Evolutionary conservation across 1,140 invertebrate genomes (phyloP).

Genomic region (Notospermus geniculatus): DNA sequence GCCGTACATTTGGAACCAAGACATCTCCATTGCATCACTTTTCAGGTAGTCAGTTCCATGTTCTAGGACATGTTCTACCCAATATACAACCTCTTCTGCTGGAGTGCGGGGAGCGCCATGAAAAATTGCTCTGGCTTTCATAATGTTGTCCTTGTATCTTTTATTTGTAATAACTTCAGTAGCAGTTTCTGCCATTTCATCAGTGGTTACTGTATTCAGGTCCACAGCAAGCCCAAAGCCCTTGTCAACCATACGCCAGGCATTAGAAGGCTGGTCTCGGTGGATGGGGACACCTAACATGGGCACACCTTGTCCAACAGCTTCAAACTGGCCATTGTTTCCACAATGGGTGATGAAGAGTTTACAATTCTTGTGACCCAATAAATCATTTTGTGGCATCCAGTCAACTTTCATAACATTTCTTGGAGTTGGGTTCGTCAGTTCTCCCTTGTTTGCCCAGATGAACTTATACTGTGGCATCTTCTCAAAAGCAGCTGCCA

Average conservation of each 20-base stretch:
- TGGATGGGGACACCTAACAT: too few relatives aligned
- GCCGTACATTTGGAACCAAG: neutral
- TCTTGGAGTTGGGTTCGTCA: too few relatives aligned
- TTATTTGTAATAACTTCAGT: neutral
- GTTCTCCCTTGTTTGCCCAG: too few relatives aligned
- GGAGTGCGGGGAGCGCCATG: constrained; percentile 4
- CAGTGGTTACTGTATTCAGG: constrained; percentile 6
- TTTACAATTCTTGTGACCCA: constrained; percentile 29
- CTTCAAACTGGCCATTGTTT: constrained; percentile 32
- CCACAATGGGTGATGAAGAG: constrained; percentile 40
- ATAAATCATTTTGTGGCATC: too few relatives aligned
- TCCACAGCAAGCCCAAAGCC: constrained; percentile 22
- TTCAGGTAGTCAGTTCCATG: neutral
- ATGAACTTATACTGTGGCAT: neutral
- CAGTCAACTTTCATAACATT: too few relatives aligned
- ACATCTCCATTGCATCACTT: neutral
- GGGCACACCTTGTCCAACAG: constrained; percentile 28
- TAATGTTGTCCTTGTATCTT: neutral
- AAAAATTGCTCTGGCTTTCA: constrained; percentile 11
- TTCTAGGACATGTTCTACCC: constrained; percentile 22
- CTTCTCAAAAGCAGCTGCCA: neutral
- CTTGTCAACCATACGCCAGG: constrained; percentile 40
- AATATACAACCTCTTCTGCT: constrained; percentile 14
- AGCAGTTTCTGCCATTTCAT: constrained; percentile 11
- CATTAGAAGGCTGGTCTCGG: constrained; percentile 44